These are phyloP conservation scores for Phenganax stokvisi DNA, from an alignment of 92 coral and sea anemone genomes.

Conservation along the genomic window DNA sequence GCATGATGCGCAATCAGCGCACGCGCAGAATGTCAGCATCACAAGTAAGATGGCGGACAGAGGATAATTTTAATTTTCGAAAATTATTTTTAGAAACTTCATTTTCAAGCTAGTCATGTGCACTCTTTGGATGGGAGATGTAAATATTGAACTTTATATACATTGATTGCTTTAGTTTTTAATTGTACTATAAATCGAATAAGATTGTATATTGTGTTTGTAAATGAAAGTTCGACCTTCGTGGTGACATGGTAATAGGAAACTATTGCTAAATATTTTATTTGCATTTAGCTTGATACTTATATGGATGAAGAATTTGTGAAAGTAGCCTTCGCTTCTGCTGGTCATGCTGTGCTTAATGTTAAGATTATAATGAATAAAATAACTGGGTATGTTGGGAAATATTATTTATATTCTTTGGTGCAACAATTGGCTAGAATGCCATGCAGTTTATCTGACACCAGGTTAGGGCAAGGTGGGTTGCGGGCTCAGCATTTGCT, in stretches of 20 bases:
- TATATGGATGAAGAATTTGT: conserved; percentile 85
- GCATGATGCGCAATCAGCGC: no score
- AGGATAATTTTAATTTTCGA: no score
- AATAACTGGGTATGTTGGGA: conserved; percentile 62
- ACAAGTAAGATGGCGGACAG: no score
- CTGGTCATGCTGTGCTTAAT: conserved; percentile 79
- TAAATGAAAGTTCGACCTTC: background rate
- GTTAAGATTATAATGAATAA: conserved; percentile 86
- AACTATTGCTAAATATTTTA: background rate
- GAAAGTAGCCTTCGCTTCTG: conserved; percentile 81
- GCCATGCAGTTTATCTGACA: background rate
- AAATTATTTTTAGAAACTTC: background rate
- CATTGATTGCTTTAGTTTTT: no score
- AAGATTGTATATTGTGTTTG: background rate
- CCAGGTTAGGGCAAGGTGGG: no score
- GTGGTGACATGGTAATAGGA: background rate
- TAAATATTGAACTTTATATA: conserved; percentile 34
- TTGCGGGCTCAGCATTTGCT: no score
- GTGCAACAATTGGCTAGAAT: background rate
- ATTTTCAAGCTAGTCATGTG: conserved; percentile 47
- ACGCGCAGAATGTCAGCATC: no score
- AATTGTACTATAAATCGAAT: background rate
- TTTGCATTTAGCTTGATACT: conserved; percentile 58
- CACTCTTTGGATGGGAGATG: conserved; percentile 98
- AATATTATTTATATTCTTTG: background rate